Base-by-base conservation (phyloP, 2,113 vertebrate species). In the Cottus gobio region DNA sequence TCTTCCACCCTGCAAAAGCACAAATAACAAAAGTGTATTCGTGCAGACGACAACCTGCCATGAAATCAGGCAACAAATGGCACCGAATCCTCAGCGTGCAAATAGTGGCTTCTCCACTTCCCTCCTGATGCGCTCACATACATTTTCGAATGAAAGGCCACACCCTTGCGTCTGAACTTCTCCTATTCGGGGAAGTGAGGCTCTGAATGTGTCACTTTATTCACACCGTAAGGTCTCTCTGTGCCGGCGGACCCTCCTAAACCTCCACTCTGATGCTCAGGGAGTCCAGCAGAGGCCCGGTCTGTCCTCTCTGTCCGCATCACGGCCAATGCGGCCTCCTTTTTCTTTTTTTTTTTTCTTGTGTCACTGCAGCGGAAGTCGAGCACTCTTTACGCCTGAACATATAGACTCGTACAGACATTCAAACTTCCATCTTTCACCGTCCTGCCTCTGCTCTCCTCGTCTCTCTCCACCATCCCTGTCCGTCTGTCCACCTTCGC, bases 151-250 rank as follows among this genome's bases (percentile, higher is more conserved):
- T 80, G 61, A 75, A 70, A 92, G 82, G 90, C 94, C 95, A 92
- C 94, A 94, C 94, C 95, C 94, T 91, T 91, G 83, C 28, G 30
- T 28, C 42, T 57, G 37, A 20, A 90, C 83, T 90, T 85, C 80
- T 91, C 67, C 37, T 79, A 81, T 86, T 83, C n/a, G 66, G 44
- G 77, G 48, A 71, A 84, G 10, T 22, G 34, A 77, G 63, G 61
- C 34, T 12, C 28, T 78, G 34, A 88, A 77, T 2, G 46, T 64
- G 68, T 70, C 65, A 4, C 39, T 71, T 36, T 20, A 42, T 36
- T 74, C 85, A 71, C 56, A 48, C 50, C 39, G 20, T n/a, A 63
- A 44, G 22, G 6, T 66, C 2, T 36, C 63, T 63, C 39, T 46
- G n/a, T 24, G 61, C 26, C 16, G 11, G 5, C n/a, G 54, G 71